These are phyloP conservation scores for Parelbella ahira DNA, from an alignment of 2,888 invertebrate genomes.

Conservation along the genomic window DNA sequence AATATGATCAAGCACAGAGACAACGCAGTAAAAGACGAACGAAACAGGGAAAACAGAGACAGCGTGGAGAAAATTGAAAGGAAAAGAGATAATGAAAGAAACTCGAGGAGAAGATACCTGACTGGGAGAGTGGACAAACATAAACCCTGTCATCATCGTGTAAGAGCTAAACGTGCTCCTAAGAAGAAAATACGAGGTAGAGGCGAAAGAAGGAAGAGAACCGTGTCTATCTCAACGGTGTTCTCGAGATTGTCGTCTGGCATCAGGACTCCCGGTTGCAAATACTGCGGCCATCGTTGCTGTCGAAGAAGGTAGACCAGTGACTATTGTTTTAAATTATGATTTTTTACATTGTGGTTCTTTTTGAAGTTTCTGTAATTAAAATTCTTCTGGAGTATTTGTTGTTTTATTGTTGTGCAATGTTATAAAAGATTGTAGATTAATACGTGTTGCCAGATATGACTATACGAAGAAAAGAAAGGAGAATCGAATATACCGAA, in stretches of 20 bases:
- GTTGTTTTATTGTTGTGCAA: slow-evolving; percentile 24
- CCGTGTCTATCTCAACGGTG: slow-evolving; percentile 42
- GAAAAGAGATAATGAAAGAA: not conserved
- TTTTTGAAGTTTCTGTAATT: slow-evolving; percentile 30
- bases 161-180: slow-evolving; percentile 27
- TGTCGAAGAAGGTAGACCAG: slow-evolving; percentile 55
- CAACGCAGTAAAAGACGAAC: slow-evolving; percentile 27
- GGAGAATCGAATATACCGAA: slow-evolving; percentile 2
- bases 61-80: slow-evolving; percentile 23
- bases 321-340: slow-evolving; percentile 10
- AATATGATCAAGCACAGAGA: slow-evolving; percentile 27
- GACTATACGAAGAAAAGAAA: slow-evolving; percentile 17
- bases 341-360: slow-evolving; percentile 1
- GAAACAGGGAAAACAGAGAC: slow-evolving; percentile 22
- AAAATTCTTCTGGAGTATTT: slow-evolving; percentile 28
- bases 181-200: slow-evolving; percentile 34
- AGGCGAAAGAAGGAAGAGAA: slow-evolving; percentile 32
- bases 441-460: slow-evolving; percentile 37
- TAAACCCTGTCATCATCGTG: slow-evolving; percentile 27
- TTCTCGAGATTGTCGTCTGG: slow-evolving; percentile 40
- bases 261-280: slow-evolving; percentile 35
- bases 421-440: slow-evolving; percentile 3
- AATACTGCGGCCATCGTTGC: slow-evolving; percentile 52
- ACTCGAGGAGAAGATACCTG: slow-evolving; percentile 13
- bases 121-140: slow-evolving; percentile 43